Conservation (phyloP, 1,140 invertebrate species). For the Drosophila kurseongensis region DNA sequence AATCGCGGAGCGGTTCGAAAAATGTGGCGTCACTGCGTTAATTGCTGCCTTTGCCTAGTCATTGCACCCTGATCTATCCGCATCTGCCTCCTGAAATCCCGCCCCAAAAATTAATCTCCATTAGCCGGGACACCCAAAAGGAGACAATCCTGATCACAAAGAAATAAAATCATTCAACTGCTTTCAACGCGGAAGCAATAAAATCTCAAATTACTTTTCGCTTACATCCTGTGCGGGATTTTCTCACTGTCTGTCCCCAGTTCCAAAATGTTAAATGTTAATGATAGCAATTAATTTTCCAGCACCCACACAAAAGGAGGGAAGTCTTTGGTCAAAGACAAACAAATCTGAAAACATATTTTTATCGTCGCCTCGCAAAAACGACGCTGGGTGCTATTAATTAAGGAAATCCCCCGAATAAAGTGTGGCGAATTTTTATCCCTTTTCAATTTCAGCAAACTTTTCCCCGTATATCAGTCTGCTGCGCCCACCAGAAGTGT, state of each 20-base stretch:
- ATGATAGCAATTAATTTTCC: slow-evolving; percentile 79
- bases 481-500: slow-evolving; percentile 52
- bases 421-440: slow-evolving; percentile 65
- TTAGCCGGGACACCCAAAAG: slow-evolving; percentile 43
- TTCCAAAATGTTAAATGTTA: slow-evolving; percentile 49
- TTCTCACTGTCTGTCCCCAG: slow-evolving; percentile 1
- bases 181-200: slow-evolving; percentile 81
- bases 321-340: slow-evolving; percentile 39
- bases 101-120: slow-evolving; percentile 77
- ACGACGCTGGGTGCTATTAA: slow-evolving; percentile 78
- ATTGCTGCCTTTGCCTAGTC: slow-evolving; percentile 66
- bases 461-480: slow-evolving; percentile 24
- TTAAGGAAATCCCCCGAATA: slow-evolving; percentile 62
- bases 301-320: slow-evolving; percentile 33
- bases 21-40: slow-evolving; percentile 75
- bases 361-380: slow-evolving; percentile 71
- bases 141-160: not conserved
- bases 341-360: slow-evolving; percentile 79
- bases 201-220: slow-evolving; percentile 82
- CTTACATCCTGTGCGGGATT: slow-evolving; percentile 67
- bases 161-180: slow-evolving; percentile 40
- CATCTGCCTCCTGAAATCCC: slow-evolving; percentile 57
- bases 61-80: slow-evolving; percentile 45
- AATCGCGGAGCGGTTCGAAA: slow-evolving; percentile 37
- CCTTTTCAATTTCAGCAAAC: slow-evolving; percentile 71